Evolutionary conservation across 2,888 invertebrate genomes (phyloP).

Genomic region (Bellardia bayeri): DNA sequence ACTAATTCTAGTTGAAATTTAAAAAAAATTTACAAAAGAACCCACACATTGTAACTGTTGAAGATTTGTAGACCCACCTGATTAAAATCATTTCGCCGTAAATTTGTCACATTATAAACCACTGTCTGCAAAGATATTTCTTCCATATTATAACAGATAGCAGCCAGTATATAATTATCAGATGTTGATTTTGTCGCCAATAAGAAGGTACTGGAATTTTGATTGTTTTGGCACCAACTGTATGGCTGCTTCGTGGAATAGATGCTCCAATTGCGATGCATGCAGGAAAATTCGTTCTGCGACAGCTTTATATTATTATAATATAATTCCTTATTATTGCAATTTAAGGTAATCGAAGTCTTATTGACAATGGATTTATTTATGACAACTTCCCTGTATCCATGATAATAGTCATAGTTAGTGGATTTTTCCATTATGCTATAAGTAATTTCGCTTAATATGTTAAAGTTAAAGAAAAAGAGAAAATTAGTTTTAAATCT

Average conservation of each 20-base stretch:
- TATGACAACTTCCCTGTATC: background rate
- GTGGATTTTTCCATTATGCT: background rate
- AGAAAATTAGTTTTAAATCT: no score
- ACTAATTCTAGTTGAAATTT: no score
- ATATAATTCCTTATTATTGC: background rate
- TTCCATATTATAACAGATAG: slow-evolving; percentile 34
- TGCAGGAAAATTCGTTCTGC: background rate
- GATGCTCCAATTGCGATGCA: background rate
- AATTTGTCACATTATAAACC: slow-evolving; percentile 15
- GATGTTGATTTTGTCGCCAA: background rate
- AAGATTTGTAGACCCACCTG: background rate
- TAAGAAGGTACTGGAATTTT: slow-evolving; percentile 46
- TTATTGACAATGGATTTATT: background rate
- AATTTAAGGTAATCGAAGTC: background rate
- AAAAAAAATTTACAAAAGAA: no score
- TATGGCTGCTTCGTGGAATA: slow-evolving; percentile 6
- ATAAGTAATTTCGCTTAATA: background rate
- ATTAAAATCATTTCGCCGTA: background rate
- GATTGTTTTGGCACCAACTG: slow-evolving; percentile 26
- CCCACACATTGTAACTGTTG: no score
- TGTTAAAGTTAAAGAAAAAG: no score
- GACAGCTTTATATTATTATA: background rate
- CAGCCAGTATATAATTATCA: slow-evolving; percentile 7
- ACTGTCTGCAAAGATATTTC: slow-evolving; percentile 29
- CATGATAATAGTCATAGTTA: background rate